Evolutionary conservation across 2,113 vertebrate genomes (phyloP), one percentile per base, ranked within the genome.

Genomic region (Calonectris borealis): DNA sequence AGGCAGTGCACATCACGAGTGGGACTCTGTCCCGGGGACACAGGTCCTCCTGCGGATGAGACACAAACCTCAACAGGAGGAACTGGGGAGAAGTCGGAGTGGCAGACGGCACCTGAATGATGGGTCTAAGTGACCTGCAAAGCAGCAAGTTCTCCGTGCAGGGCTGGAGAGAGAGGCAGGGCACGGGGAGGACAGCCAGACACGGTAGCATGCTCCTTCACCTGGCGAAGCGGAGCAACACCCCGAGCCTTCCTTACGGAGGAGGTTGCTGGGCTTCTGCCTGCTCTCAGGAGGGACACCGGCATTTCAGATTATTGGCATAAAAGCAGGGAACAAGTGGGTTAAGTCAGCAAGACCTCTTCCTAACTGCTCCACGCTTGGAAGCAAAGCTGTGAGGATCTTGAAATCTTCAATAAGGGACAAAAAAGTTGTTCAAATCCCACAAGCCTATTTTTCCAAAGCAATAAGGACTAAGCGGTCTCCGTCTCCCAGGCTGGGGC

Each of bases 221-320:
- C 40, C 55, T 66, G 11, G 5, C 4, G 5, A 38, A 38, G 24
- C 2, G 1, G 21, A 83, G 65, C 54, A 44, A 22, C 51, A 8
- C 40, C 40, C 31, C 1, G 15, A 75, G 49, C 32, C 24, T 40
- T 34, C 69, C 85, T 19, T 0, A 1, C 0, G 3, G 46, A 42
- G 38, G 44, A 36, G 32, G 49, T 64, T 92, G 58, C 61, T 12
- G 70, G 55, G 46, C 73, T 48, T 21, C 68, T 64, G 51, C 70
- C 79, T 9, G 3, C 49, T 26, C 49, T 6, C 40, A 2, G 60
- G 10, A 42, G 40, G 26, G 55, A 48, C 51, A 5, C 9, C 13
- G 2, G 19, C 29, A 20, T 61, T 17, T 26, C 65, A 16, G 24
- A 8, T 14, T 7, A 18, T 8, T 1, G 31, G 54, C 54, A 6